Evolutionary conservation across 2,888 invertebrate species (phyloP), one percentile per base, ranked within the genome.

Genomic region (Eledona agricola): DNA sequence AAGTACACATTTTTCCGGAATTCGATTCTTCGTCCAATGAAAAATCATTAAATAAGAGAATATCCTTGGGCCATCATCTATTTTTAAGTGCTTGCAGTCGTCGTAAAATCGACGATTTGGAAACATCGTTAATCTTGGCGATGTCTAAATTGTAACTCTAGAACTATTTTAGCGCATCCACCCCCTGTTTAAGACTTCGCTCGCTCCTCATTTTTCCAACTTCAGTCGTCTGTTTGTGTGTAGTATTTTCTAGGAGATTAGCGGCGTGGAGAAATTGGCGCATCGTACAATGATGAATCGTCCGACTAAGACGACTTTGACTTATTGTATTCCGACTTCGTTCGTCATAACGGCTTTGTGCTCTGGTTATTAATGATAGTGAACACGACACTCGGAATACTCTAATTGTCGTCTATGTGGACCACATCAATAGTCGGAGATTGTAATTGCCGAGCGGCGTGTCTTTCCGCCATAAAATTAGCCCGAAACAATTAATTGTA

Each of bases 61-160:
- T n/a, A n/a, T n/a, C n/a, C n/a, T n/a, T n/a, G n/a, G n/a, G n/a
- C n/a, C n/a, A n/a, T n/a, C n/a, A n/a, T n/a, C n/a, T n/a, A n/a
- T n/a, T n/a, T n/a, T n/a, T n/a, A n/a, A n/a, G n/a, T n/a, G n/a
- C 42, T 50, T 55, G 55, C 52, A 61, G 59, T 55, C 53, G 55
- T 59, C 66, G 63, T 66, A 64, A 68, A 69, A 64, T 66, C 61
- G 60, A 56, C 64, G 59, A 59, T 65, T 67, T 60, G 54, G 62
- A 64, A 64, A 62, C 66, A 63, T 70, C 71, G 65, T 70, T 65
- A 67, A 70, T 71, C 68, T 69, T 62, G 23, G 55, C 58, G 56
- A 65, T 62, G 70, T 68, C 70, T 64, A 65, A 69, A 67, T 63
- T 64, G 67, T 64, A 68, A 70, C 69, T 61, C 54, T 60, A 66